These are phyloP conservation scores for Drosophila bunnanda DNA, from an alignment of 2,888 invertebrate genomes.

Conservation along the genomic window DNA sequence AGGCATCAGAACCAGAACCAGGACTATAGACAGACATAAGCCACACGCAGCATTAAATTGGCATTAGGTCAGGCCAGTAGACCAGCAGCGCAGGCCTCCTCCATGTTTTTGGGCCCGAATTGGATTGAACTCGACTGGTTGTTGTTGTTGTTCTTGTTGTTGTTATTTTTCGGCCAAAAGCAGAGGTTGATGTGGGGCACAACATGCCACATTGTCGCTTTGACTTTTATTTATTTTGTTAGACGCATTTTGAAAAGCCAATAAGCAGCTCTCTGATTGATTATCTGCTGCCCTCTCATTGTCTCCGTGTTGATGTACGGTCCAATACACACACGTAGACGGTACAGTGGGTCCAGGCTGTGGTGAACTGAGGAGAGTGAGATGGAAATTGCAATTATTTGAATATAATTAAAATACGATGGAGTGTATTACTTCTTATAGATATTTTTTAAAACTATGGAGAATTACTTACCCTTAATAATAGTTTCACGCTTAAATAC, in stretches of 20 bases:
- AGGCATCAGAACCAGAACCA: neutral
- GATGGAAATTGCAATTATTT: neutral
- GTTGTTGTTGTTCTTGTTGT: neutral
- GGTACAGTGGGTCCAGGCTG: conserved; percentile 2
- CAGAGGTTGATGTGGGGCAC: conserved; percentile 27
- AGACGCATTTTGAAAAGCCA: conserved; percentile 77
- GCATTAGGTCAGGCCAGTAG: conserved; percentile 58
- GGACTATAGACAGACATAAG: conserved; percentile 43
- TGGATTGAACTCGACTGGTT: conserved; percentile 36
- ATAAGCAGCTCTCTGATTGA: conserved; percentile 78
- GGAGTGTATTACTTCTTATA: neutral
- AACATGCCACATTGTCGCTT: conserved; percentile 72
- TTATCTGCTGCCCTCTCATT: conserved; percentile 64
- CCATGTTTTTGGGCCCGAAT: conserved; percentile 19
- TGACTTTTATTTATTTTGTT: conserved; percentile 77
- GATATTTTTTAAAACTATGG: no score
- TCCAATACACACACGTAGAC: conserved; percentile 31
- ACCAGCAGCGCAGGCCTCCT: conserved; percentile 25
- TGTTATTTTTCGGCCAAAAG: neutral
- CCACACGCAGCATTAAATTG: conserved; percentile 67
- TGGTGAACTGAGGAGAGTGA: neutral
- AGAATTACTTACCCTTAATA: no score
- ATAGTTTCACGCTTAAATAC: no score
- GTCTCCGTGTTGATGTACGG: conserved; percentile 38
- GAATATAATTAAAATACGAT: neutral